Evolutionary conservation across 2,113 vertebrate species (phyloP).

Genomic region (Notiomystis cincta): DNA sequence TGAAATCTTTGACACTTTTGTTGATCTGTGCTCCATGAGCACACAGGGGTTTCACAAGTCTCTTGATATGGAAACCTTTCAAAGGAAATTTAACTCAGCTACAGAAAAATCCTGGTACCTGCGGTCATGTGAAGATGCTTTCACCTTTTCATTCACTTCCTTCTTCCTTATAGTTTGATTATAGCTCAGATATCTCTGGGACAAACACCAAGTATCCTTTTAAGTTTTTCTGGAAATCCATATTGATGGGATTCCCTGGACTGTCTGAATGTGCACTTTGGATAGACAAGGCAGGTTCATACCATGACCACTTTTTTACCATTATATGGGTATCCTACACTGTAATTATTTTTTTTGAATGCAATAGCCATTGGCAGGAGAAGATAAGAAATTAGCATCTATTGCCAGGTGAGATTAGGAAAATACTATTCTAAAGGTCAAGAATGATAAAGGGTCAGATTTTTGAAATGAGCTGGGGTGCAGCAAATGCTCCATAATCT

Average conservation of each 20-base stretch:
- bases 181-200: not conserved
- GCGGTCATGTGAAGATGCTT: not conserved
- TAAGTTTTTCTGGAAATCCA: not conserved
- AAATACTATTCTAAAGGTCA: not conserved
- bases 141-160: not conserved
- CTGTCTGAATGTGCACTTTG: not conserved
- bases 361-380: not conserved
- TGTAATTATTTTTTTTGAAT: not conserved
- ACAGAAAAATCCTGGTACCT: not conserved
- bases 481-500: not conserved
- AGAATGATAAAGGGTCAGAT: not conserved
- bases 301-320: not conserved
- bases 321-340: not conserved
- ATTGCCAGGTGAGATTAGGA: not conserved
- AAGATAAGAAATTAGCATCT: not conserved
- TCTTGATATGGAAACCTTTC: not conserved
- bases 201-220: not conserved
- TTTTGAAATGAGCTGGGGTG: not conserved
- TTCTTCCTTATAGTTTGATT: not conserved
- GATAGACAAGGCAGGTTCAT: not conserved
- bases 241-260: not conserved
- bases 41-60: not conserved
- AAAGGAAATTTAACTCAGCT: not conserved
- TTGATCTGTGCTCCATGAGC: not conserved
- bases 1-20: not conserved